These are phyloP conservation scores for Urocyon cinereoargenteus DNA, from an alignment of 2,797 vertebrate genomes.

Conservation along the genomic window DNA sequence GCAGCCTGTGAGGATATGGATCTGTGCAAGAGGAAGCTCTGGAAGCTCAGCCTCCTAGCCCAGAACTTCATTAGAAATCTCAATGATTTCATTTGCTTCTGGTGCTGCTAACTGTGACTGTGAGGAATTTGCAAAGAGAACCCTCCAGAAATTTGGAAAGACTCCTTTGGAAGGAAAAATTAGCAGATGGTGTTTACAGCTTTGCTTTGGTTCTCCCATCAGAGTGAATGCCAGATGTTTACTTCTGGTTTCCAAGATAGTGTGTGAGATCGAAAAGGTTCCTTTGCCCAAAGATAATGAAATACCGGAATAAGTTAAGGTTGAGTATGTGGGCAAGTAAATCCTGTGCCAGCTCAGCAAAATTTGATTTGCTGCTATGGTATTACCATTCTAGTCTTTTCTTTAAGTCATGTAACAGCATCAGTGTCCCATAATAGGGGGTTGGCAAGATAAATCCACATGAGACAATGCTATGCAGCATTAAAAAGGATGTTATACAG, in stretches of 20 bases:
- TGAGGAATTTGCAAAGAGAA: conserved; percentile 35
- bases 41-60: neutral
- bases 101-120: neutral
- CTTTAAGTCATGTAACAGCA: neutral
- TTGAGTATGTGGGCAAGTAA: neutral
- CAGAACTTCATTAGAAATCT: neutral
- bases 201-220: conserved; percentile 61
- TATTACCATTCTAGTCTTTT: conserved; percentile 4
- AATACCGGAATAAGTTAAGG: neutral
- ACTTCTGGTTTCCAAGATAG: conserved; percentile 64
- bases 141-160: neutral
- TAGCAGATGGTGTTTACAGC: conserved; percentile 57
- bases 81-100: neutral
- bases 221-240: conserved; percentile 63
- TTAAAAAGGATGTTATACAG: neutral
- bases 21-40: neutral
- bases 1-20: neutral
- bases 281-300: conserved; percentile 56
- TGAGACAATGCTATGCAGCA: neutral
- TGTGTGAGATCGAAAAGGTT: conserved; percentile 18
- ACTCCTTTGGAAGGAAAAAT: conserved; percentile 57
- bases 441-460: neutral
- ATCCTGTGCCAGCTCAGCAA: neutral
- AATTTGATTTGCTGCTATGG: conserved; percentile 33
- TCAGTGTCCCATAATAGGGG: neutral